Percentiles rank a stretch among this genome's conserved stretches.
Conservation (phyloP, 2,888 invertebrate species). For the Anorthoa munda region DNA sequence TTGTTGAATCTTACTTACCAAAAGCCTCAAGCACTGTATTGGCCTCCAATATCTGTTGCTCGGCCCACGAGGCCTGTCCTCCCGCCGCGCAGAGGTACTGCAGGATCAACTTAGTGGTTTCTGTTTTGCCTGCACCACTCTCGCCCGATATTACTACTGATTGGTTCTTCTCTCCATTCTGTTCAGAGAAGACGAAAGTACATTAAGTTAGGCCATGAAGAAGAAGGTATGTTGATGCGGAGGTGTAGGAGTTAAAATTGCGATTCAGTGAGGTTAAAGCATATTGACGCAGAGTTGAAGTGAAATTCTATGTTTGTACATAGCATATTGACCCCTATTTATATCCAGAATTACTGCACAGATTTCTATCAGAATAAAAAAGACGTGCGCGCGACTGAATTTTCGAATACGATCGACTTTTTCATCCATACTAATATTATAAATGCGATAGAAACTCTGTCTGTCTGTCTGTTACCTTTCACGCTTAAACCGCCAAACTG, state of each 20-base stretch:
- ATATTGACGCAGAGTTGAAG: too few relatives aligned
- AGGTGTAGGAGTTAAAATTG: not conserved
- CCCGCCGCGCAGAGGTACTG: constrained; percentile 98
- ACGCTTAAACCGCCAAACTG: too few relatives aligned
- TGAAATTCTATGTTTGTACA: too few relatives aligned
- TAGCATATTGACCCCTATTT: too few relatives aligned
- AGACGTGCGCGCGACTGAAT: too few relatives aligned
- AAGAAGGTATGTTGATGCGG: not conserved
- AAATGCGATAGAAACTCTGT: too few relatives aligned
- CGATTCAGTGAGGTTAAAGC: not conserved
- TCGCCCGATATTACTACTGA: constrained; percentile 98
- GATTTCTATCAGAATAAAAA: too few relatives aligned
- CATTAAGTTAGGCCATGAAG: not conserved
- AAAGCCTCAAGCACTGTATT: constrained; percentile 98
- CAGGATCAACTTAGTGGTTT: constrained; percentile 97
- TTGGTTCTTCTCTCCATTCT: constrained; percentile 91
- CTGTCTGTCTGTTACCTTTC: too few relatives aligned
- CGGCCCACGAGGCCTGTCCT: constrained; percentile 95
- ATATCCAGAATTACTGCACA: too few relatives aligned
- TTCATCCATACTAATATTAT: too few relatives aligned
- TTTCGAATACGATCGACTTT: too few relatives aligned
- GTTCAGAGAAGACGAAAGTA: constrained; percentile 23
- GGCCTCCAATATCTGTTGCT: constrained; percentile 98
- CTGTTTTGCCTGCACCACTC: constrained; percentile 98
- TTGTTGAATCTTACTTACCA: constrained; percentile 90